Percentiles rank a stretch among this genome's conserved stretches.
Evolutionary conservation across 2,888 invertebrate species (phyloP).

Genomic region (Oscheius sp.): DNA sequence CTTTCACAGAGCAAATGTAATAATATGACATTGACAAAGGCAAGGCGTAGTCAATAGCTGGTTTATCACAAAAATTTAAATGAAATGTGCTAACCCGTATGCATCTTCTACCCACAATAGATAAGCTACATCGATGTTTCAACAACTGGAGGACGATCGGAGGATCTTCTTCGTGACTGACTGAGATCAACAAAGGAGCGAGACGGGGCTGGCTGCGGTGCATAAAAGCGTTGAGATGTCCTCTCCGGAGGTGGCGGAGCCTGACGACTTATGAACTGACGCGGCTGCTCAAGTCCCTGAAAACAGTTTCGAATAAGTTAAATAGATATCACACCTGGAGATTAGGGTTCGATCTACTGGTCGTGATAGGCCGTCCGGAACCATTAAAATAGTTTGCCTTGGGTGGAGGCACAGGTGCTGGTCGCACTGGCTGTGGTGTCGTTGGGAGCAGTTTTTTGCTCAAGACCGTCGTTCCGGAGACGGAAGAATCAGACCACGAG

Average conservation of each 20-base stretch:
- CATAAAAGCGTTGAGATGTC: constrained; percentile 25
- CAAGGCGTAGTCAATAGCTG: constrained; percentile 22
- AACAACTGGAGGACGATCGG: constrained; percentile 31
- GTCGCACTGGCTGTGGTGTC: constrained; percentile 4
- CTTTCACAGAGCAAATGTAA: neutral
- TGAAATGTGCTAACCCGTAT: constrained; percentile 12
- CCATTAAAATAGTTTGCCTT: constrained; percentile 17
- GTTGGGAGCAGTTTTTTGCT: constrained; percentile 36
- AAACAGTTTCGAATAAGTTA: neutral
- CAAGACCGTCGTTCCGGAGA: constrained; percentile 43
- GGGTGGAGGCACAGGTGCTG: constrained; percentile 10
- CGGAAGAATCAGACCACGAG: constrained; percentile 35
- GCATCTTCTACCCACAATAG: constrained; percentile 13
- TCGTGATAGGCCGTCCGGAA: constrained; percentile 25
- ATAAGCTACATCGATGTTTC: constrained; percentile 26
- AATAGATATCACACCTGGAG: constrained; percentile 3
- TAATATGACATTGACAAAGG: constrained; percentile 21
- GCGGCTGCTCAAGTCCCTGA: constrained; percentile 14
- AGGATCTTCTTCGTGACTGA: constrained; percentile 18
- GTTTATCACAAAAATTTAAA: constrained; percentile 21
- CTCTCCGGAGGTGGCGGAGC: constrained; percentile 32
- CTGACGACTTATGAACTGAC: constrained; percentile 8
- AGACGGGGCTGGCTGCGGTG: constrained; percentile 22
- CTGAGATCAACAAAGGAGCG: constrained; percentile 39
- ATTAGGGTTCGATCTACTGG: constrained; percentile 34